phyloP scores from a whole-genome alignment of 2,113 vertebrate species.

The Petromus typicus region DNA sequence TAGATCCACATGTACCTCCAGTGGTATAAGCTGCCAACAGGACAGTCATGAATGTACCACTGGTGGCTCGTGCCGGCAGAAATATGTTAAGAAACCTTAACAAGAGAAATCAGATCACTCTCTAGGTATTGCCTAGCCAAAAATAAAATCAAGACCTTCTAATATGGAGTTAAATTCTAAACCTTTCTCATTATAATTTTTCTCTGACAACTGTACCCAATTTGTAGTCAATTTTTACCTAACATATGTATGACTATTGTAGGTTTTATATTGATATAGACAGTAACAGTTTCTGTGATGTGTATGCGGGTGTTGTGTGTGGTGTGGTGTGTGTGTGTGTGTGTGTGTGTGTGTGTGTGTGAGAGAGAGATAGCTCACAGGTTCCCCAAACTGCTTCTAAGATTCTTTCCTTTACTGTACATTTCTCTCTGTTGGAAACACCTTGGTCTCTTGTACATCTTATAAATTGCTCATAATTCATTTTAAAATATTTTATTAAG shows the following conservation, averaged over 20 bases:
- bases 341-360: background rate
- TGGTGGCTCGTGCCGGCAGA: background rate
- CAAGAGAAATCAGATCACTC: background rate
- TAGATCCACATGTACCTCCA: background rate
- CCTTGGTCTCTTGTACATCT: background rate
- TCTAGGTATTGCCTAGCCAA: background rate
- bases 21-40: background rate
- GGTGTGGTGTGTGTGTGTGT: background rate
- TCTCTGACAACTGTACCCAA: background rate
- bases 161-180: slow-evolving; percentile 20
- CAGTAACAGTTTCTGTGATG: background rate
- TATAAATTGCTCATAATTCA: background rate
- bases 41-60: background rate
- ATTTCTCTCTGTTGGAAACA: background rate
- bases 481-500: background rate
- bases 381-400: background rate
- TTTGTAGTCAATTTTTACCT: background rate
- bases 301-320: too few species aligned
- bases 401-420: background rate
- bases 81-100: background rate
- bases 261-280: background rate
- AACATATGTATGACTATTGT: background rate
- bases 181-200: background rate
- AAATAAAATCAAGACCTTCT: background rate
- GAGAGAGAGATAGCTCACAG: background rate